Evolutionary conservation across 2,797 vertebrate genomes (phyloP).

Genomic region (Phrynocephalus forsythii): DNA sequence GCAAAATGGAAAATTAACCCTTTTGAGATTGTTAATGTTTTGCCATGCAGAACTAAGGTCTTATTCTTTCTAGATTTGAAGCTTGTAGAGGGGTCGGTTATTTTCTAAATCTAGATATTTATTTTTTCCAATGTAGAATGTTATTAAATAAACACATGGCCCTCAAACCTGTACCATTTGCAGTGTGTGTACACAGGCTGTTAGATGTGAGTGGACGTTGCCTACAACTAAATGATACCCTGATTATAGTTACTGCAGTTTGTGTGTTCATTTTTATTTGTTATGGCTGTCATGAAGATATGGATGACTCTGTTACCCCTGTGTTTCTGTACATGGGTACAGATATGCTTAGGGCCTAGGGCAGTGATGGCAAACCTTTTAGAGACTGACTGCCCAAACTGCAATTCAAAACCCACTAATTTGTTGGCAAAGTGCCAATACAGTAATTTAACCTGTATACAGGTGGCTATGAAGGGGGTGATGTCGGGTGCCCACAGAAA

Average conservation of each 20-base stretch:
- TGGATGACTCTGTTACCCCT: background rate
- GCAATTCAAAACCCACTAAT: no score
- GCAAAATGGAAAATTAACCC: background rate
- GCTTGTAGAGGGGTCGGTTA: background rate
- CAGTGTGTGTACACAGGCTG: background rate
- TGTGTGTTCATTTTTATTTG: background rate
- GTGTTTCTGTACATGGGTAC: background rate
- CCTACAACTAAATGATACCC: background rate
- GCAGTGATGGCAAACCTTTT: no score
- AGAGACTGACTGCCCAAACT: no score
- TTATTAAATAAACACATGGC: background rate
- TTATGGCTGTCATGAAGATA: no score
- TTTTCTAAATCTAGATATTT: background rate
- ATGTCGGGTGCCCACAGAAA: no score
- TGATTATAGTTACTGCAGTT: background rate
- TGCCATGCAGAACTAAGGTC: no score
- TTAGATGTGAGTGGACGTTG: background rate
- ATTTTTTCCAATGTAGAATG: background rate
- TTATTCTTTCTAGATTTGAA: background rate
- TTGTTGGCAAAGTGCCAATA: no score
- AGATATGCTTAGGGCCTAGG: background rate
- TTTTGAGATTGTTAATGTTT: background rate
- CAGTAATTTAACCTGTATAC: no score
- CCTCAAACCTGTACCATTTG: background rate
- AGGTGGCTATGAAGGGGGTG: no score